A percentile compares a stretch with the other conserved stretches of the same genome.
Evolutionary conservation across 23 tunicate genomes (phyloP).

Genomic region (Aplidium turbinatum): DNA sequence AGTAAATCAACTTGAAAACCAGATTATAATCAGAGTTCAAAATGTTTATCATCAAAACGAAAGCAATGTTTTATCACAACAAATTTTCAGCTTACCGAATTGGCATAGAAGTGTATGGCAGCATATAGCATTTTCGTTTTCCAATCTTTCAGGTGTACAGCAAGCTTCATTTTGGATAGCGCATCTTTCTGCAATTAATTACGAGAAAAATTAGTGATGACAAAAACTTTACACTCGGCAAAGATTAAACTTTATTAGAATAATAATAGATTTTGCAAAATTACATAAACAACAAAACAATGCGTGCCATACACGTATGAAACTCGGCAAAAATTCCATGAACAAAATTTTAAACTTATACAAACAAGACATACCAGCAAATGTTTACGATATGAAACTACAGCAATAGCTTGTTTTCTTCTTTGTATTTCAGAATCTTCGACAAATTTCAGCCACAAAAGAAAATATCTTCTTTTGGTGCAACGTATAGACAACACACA

Average conservation of each 20-base stretch:
- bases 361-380: conserved; percentile 28
- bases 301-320: too few species aligned
- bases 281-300: background rate
- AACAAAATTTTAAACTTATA: background rate
- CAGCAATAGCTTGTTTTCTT: conserved; percentile 47
- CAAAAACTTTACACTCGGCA: background rate
- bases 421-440: background rate
- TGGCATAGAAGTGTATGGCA: conserved; percentile 23
- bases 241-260: too few species aligned
- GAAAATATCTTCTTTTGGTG: conserved; percentile 38
- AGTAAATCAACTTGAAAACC: too few species aligned
- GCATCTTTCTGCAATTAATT: conserved; percentile 4
- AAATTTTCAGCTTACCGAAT: conserved; percentile 22
- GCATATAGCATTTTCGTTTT: conserved; percentile 5
- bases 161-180: background rate
- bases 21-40: too few species aligned
- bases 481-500: conserved; percentile 4
- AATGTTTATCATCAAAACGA: too few species aligned
- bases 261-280: too few species aligned
- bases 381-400: conserved; percentile 25
- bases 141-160: conserved; percentile 1
- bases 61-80: too few species aligned
- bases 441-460: conserved; percentile 47
- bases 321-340: too few species aligned
- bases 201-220: too few species aligned